Evolutionary conservation across 2,113 vertebrate genomes (phyloP), one percentile per base, ranked within the genome.

Genomic region (Dryoscopus gambensis): DNA sequence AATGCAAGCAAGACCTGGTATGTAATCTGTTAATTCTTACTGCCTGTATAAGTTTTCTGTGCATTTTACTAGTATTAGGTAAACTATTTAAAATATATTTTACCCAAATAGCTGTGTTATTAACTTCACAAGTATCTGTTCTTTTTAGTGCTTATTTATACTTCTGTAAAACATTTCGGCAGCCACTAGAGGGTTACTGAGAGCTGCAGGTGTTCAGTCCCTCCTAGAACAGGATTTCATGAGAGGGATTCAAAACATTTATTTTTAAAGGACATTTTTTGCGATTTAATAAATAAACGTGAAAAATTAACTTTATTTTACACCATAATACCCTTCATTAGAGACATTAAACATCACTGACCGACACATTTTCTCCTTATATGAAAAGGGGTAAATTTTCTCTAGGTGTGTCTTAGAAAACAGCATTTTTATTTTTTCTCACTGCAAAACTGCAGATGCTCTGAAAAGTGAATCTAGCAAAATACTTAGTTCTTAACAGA

Each of bases 1-100:
- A 8, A 80, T 42, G 87, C 95, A 97, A 24, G 28, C 97, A 71
- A 62, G 0, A 30, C 90, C 97, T 31, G 96, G 98, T 98, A 98
- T 11, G 98, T 97, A 88, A 78, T 63, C 62, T 85, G 31, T 81
- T 84, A 47, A 80, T 93, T 96, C 81, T 95, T 93, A 62, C 27
- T 68, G n/a, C 71, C 74, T 86, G 46, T 44, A 14, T 50, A 78
- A 67, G 17, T 50, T 83, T 92, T 88, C 60, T 60, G 25, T 62
- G 44, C 49, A 25, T 64, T 82, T 76, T 47, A 35, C 7, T 82
- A 55, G 10, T 10, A 33, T 49, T 63, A 46, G 23, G 11, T 39
- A 80, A 84, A 91, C 13, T 62, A 22, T 22, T 76, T 22, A 2
- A 90, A 82, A 49, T 33, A 11, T n/a, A 71, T 37, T 83, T 76